Evolutionary conservation across 2,113 vertebrate species (phyloP).

Genomic region (Motacilla tschutschensis): DNA sequence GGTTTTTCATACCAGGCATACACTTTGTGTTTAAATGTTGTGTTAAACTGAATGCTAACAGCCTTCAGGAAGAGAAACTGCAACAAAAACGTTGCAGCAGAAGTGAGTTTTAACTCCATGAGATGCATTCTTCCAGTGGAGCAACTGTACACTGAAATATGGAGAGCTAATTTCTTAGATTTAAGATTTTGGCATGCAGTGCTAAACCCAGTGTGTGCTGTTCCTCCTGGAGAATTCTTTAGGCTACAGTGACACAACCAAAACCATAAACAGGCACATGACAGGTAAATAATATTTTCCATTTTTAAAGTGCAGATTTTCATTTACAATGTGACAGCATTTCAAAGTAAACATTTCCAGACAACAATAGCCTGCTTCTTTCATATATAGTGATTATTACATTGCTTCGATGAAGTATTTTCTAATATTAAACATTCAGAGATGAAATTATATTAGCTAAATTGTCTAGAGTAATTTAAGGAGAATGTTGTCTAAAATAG

Average conservation of each 20-base stretch:
- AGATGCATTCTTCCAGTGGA: not conserved
- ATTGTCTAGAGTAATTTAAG: not conserved
- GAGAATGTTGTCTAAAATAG: not conserved
- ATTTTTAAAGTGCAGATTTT: conserved; percentile 31
- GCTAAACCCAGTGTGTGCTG: not conserved
- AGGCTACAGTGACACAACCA: not conserved
- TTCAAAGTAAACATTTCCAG: not conserved
- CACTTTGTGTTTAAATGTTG: not conserved
- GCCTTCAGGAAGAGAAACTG: not conserved
- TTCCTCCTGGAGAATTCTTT: not conserved
- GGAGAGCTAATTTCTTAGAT: not conserved
- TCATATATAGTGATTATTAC: not conserved
- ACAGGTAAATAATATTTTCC: not conserved
- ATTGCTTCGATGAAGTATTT: conserved; percentile 5
- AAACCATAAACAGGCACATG: not conserved
- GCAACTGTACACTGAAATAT: not conserved
- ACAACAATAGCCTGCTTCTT: not conserved
- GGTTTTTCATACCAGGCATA: not conserved
- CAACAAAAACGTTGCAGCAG: not conserved
- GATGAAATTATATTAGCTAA: not conserved
- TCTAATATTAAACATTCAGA: not conserved
- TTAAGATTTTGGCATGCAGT: not conserved
- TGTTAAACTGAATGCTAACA: not conserved
- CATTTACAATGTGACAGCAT: not conserved
- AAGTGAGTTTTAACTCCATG: not conserved